Conservation (phyloP, 1,140 invertebrate species). For the Bathynomus jamesi region DNA sequence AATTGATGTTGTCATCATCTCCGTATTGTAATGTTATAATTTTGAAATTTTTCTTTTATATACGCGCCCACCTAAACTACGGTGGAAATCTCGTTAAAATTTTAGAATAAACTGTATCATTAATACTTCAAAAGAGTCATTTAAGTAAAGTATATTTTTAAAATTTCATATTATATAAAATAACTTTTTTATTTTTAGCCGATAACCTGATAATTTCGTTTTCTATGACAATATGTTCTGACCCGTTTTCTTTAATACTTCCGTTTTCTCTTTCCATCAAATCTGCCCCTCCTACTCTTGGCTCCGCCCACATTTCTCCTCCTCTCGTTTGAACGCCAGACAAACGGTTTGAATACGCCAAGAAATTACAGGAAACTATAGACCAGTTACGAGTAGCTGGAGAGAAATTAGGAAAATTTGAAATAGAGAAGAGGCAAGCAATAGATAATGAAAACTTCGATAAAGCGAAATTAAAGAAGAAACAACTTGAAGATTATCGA, state of each 20-base stretch:
- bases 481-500: slow-evolving; percentile 74
- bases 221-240: too few relatives aligned
- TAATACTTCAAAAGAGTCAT: too few relatives aligned
- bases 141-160: too few relatives aligned
- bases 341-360: slow-evolving; percentile 84
- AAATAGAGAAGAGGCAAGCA: slow-evolving; percentile 81
- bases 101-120: too few relatives aligned
- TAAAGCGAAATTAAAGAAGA: slow-evolving; percentile 75
- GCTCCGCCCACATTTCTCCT: neutral
- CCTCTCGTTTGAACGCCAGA: slow-evolving; percentile 47
- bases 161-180: too few relatives aligned
- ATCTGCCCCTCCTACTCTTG: neutral
- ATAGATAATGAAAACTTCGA: slow-evolving; percentile 86
- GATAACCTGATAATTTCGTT: too few relatives aligned
- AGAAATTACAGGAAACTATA: slow-evolving; percentile 77
- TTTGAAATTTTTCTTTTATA: too few relatives aligned
- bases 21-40: too few relatives aligned
- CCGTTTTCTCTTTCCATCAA: slow-evolving; percentile 6
- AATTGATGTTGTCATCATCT: too few relatives aligned
- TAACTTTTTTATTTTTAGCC: too few relatives aligned
- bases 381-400: slow-evolving; percentile 71
- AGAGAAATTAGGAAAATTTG: slow-evolving; percentile 78
- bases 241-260: slow-evolving; percentile 32
- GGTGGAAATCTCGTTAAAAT: too few relatives aligned
- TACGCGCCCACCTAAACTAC: too few relatives aligned